Base-by-base conservation (phyloP, 2,113 vertebrate genomes). In the Lasiurus borealis region DNA sequence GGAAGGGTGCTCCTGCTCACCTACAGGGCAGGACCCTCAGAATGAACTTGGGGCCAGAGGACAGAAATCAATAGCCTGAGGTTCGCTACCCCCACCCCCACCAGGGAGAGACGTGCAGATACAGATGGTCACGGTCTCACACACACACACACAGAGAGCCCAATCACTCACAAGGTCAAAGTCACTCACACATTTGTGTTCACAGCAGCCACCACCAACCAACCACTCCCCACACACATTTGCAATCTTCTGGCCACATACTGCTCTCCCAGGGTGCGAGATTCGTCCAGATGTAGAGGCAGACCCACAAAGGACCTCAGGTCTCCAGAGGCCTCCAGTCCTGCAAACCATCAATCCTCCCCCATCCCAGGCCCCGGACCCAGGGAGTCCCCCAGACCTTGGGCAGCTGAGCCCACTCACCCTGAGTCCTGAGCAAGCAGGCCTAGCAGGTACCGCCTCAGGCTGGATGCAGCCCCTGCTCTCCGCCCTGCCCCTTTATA, bases 341-440 rank as follows among this genome's bases (percentile, higher is more conserved):
- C 62, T 83, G 36, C 71, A 36, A 91, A 85, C 8, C 48, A 82
- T 15, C 9, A 23, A 2, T 2, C 80, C 64, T 9, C 23, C 23
- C 76, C 59, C 27, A 34, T 18, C 29, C 52, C 29, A 80, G 48
- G 40, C 13, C 31, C 4, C 1, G 5, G 36, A 25, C 66, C 31
- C 3, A 14, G 10, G 23, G 27, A 46, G 21, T 14, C 59, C 69
- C 12, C 44, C 73, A 14, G 40, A 81, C 31, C 29, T 34, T 6
- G 15, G 29, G 23, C 73, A 69, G 31, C 72, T 40, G 40, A 93
- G 27, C 78, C 77, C 44, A 40, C 96, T 97, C 88, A 97, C 96
- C 73, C 36, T 52, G 77, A 88, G 50, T 88, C 66, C 77, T 21
- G 19, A 94, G 54, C 0, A 0, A 54, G 62, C 0, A 0, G 18